phyloP scores from a whole-genome alignment of 2,888 invertebrate species.

The Brachyptera putata region DNA sequence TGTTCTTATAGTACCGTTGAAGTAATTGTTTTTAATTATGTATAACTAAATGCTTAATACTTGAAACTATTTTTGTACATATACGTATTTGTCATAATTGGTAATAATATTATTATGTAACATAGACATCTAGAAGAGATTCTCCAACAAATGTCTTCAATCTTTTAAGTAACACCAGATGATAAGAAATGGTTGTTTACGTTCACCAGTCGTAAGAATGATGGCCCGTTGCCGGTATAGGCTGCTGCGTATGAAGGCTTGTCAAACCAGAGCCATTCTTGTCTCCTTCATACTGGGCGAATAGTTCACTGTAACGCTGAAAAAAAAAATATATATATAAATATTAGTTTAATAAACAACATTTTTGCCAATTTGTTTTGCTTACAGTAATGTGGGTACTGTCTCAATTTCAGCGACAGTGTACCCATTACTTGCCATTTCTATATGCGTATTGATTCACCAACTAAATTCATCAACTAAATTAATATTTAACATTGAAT shows the following conservation, averaged over 20 bases:
- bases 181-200: background rate
- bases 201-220: constrained; percentile 45
- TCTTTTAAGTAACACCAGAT: constrained; percentile 1
- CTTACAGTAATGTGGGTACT: background rate
- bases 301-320: constrained; percentile 38
- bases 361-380: background rate
- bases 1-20: no score
- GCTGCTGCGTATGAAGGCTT: constrained; percentile 45
- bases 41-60: no score
- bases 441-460: no score
- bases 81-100: no score
- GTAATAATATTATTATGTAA: no score
- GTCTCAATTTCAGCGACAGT: no score
- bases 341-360: background rate
- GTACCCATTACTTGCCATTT: no score
- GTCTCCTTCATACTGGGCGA: constrained; percentile 39
- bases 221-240: constrained; percentile 40
- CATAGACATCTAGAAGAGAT: background rate
- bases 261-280: constrained; percentile 42
- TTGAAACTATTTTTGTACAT: no score
- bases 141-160: background rate
- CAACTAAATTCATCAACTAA: no score
- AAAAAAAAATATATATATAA: constrained; percentile 1
- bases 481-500: no score
- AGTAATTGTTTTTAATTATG: no score